Conservation (phyloP, 2,888 invertebrate genomes). For the Osmoderma eremita region DNA sequence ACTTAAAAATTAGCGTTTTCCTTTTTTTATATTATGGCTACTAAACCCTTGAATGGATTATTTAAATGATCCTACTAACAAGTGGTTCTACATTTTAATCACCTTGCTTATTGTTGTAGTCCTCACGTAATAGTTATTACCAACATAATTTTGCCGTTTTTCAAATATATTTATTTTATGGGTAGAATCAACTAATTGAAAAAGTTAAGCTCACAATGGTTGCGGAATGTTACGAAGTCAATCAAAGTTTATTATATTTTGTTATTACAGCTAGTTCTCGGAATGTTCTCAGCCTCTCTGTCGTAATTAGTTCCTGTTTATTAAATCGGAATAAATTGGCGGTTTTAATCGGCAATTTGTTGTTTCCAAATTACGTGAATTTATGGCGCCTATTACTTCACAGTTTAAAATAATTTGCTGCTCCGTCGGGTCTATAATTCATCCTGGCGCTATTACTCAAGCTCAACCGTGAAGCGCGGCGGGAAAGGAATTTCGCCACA, state of each 20-base stretch:
- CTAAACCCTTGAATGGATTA: too few species aligned
- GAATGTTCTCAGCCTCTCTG: not conserved
- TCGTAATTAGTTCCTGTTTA: slow-evolving; percentile 27
- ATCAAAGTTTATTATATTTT: not conserved
- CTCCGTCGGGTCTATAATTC: slow-evolving; percentile 41
- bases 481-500: slow-evolving; percentile 40
- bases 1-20: too few species aligned
- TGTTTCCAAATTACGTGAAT: slow-evolving; percentile 40
- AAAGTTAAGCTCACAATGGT: too few species aligned
- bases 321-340: slow-evolving; percentile 42
- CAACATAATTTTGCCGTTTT: too few species aligned
- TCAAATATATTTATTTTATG: too few species aligned
- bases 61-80: too few species aligned
- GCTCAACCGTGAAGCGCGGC: slow-evolving; percentile 34
- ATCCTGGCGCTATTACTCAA: slow-evolving; percentile 42
- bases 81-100: too few species aligned
- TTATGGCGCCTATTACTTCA: slow-evolving; percentile 41
- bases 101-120: too few species aligned
- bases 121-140: too few species aligned
- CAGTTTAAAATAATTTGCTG: slow-evolving; percentile 43
- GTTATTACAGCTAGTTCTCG: not conserved
- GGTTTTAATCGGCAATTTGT: slow-evolving; percentile 43
- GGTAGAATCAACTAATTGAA: too few species aligned
- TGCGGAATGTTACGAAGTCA: too few species aligned
- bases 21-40: too few species aligned